Conservation (phyloP, 1,140 invertebrate genomes). For the Gryon sp. region DNA sequence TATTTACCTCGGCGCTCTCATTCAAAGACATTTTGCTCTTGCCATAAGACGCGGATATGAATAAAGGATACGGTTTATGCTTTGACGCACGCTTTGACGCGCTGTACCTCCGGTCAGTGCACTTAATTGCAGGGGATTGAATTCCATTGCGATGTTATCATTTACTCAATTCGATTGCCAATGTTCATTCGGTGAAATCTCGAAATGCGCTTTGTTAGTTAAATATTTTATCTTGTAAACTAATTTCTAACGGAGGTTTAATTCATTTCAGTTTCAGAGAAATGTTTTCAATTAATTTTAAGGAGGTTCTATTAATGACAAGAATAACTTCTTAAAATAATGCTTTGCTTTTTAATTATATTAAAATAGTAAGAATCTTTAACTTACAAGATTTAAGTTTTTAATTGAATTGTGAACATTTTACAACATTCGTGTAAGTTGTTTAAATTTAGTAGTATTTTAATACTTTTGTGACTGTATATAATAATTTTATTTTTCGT, state of each 20-base stretch:
- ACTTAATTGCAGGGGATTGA: conserved; percentile 42
- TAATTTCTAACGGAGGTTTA: no score
- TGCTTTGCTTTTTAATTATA: no score
- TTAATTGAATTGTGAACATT: no score
- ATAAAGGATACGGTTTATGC: conserved; percentile 47
- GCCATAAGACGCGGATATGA: conserved; percentile 34
- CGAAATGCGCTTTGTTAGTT: conserved; percentile 26
- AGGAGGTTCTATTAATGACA: no score
- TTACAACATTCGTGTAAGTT: no score
- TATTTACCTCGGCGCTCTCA: conserved; percentile 51
- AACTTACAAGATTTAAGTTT: no score
- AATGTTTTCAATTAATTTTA: conserved; percentile 27
- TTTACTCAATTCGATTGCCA: conserved; percentile 52
- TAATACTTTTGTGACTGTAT: conserved; percentile 2
- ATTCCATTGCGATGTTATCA: conserved; percentile 37
- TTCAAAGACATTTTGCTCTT: conserved; percentile 49
- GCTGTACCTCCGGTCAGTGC: conserved; percentile 54
- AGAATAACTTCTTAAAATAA: no score
- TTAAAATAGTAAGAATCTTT: no score
- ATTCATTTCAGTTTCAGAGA: no score
- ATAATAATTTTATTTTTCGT: background rate
- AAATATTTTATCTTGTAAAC: conserved; percentile 25
- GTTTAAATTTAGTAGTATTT: no score
- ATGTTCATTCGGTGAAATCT: conserved; percentile 41
- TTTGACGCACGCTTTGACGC: conserved; percentile 48